Conservation (phyloP, 1,140 invertebrate genomes). For the Camponotus vicinus region DNA sequence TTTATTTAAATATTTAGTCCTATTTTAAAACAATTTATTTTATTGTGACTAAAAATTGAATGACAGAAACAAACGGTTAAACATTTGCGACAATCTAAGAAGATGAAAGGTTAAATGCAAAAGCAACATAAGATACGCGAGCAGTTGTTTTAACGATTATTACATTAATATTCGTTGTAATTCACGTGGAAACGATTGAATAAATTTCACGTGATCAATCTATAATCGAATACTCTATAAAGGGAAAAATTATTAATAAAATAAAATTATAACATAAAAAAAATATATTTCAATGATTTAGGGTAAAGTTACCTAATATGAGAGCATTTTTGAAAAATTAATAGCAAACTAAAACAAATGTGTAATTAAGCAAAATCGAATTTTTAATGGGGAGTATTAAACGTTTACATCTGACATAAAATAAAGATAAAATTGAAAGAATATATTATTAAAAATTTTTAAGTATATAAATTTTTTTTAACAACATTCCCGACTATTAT, state of each 20-base stretch:
- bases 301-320: too few species aligned
- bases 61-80: neutral
- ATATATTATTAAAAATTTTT: too few species aligned
- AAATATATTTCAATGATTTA: neutral
- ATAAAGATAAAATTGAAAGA: too few species aligned
- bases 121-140: slow-evolving; percentile 3
- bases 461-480: too few species aligned
- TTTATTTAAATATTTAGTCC: slow-evolving; percentile 28
- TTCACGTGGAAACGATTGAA: neutral
- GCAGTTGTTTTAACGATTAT: neutral
- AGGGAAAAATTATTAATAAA: neutral
- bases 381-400: too few species aligned
- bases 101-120: slow-evolving; percentile 26
- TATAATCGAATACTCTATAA: slow-evolving; percentile 9
- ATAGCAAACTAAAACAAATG: too few species aligned
- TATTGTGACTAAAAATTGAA: slow-evolving; percentile 1
- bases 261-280: neutral
- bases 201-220: neutral
- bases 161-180: neutral
- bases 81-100: neutral
- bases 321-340: too few species aligned
- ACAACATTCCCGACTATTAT: too few species aligned
- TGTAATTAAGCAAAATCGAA: too few species aligned
- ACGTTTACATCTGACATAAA: too few species aligned
- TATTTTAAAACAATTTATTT: slow-evolving; percentile 9